Evolutionary conservation across 2,113 vertebrate genomes (phyloP).

Genomic region (Cyanistes caeruleus): DNA sequence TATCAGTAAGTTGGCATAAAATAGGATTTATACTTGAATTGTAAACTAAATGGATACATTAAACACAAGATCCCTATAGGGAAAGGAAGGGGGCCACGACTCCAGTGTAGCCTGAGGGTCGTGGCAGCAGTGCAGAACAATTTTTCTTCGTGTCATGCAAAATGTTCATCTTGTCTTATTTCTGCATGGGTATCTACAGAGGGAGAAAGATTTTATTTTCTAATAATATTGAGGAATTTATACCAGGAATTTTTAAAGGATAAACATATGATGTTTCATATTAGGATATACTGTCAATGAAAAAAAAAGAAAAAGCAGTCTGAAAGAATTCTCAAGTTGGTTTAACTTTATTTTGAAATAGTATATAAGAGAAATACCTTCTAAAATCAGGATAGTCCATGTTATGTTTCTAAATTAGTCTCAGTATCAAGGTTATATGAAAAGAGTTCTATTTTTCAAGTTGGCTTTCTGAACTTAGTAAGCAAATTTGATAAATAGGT

Average conservation of each 20-base stretch:
- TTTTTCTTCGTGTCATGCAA: constrained; percentile 13
- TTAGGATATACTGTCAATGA: background rate
- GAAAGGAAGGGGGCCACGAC: constrained; percentile 23
- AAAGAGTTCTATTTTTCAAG: background rate
- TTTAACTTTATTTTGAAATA: background rate
- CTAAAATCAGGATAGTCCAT: background rate
- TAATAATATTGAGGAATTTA: background rate
- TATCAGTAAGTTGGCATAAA: constrained; percentile 7
- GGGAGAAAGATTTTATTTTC: background rate
- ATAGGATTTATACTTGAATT: constrained; percentile 35
- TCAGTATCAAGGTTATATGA: background rate
- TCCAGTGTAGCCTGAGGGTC: constrained; percentile 27
- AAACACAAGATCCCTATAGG: constrained; percentile 17
- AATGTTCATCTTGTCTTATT: constrained; percentile 28
- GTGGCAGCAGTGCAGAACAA: constrained; percentile 37
- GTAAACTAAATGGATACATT: constrained; percentile 27
- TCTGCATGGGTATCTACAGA: background rate
- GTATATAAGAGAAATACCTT: background rate
- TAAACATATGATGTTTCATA: background rate
- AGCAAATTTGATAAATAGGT: background rate
- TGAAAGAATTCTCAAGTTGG: background rate
- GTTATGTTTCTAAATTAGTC: background rate
- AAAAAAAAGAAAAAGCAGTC: background rate
- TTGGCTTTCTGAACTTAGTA: background rate
- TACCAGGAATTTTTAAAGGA: background rate